Evolutionary conservation across 2,797 vertebrate species (phyloP), one percentile per base, ranked within the genome.

Genomic region (Holocentrus rufus): DNA sequence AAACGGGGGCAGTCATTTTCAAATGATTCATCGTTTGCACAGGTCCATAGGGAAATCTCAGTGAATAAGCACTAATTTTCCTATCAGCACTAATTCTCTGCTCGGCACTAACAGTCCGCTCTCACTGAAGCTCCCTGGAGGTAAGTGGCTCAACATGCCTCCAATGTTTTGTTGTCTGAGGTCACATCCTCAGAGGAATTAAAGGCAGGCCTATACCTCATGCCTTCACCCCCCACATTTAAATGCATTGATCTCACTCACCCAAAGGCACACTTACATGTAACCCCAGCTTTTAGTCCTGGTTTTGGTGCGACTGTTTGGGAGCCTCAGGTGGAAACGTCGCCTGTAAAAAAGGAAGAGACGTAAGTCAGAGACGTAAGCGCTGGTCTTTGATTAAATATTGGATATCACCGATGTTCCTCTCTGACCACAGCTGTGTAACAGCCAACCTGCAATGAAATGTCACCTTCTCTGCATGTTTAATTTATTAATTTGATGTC

Each of bases 111-210:
- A 84, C 68, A 77, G 84, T 76, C 75, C 22, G 52, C 63, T 80
- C 74, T 87, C 80, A 85, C 82, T 91, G 88, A 89, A 88, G 86
- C 87, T 87, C 88, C 84, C 84, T 50, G 39, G 76, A 84, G 78
- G 76, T 93, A 94, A 94, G 88, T 93, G 92, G 83, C 91, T 93
- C 92, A 94, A 90, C 91, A 91, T 93, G 93, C 85, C 88, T 83
- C 80, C 85, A 68, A 85, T 91, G 86, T 87, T 88, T 88, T 87
- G 83, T 70, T 90, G 87, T 91, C 90, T 94, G 91, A 94, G 93
- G 92, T 94, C 93, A 95, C 87, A 93, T 93, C 94, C 93, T 93
- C 73, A 69, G 86, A 90, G 84, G 88, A 93, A 93, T 94, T 90
- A 93, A 92, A 92, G 87, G 82, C 93, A 93, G 92, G 74, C 86